phyloP scores from a whole-genome alignment of 64 coral and sea anemone species.

The Dendrophyllia cribrosa region DNA sequence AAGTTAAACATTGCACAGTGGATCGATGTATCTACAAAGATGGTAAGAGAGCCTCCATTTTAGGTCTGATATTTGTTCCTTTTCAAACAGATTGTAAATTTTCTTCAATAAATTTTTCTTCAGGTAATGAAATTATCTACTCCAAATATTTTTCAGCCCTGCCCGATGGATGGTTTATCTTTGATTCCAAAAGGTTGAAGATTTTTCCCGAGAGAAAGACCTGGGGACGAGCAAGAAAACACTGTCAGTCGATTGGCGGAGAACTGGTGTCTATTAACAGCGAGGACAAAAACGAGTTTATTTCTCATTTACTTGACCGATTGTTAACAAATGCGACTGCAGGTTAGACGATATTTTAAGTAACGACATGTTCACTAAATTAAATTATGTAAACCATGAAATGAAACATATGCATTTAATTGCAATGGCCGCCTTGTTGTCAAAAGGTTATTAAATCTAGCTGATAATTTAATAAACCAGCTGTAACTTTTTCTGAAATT shows the following conservation, averaged over 20 bases:
- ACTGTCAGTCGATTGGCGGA: constrained; percentile 70
- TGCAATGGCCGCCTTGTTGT: no score
- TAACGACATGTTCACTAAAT: no score
- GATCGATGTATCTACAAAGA: not conserved
- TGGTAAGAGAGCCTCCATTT: not conserved
- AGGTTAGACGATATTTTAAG: not conserved
- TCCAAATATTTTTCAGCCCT: constrained; percentile 20
- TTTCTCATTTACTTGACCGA: constrained; percentile 4
- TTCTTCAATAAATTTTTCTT: no score
- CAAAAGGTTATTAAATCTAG: no score
- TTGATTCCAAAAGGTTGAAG: constrained; percentile 55
- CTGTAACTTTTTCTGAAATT: no score
- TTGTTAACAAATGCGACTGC: not conserved
- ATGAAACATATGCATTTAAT: no score
- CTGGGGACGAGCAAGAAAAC: constrained; percentile 50
- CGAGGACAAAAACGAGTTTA: constrained; percentile 46
- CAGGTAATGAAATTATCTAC: not conserved
- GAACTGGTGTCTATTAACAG: constrained; percentile 42
- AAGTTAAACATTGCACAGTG: not conserved
- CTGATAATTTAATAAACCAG: no score
- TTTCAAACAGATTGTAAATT: no score
- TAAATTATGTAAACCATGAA: no score
- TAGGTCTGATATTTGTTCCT: no score
- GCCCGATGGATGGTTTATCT: constrained; percentile 56
- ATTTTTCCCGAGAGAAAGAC: constrained; percentile 47